Conservation (phyloP, 2,888 invertebrate genomes). For the Thelaira solivaga region DNA sequence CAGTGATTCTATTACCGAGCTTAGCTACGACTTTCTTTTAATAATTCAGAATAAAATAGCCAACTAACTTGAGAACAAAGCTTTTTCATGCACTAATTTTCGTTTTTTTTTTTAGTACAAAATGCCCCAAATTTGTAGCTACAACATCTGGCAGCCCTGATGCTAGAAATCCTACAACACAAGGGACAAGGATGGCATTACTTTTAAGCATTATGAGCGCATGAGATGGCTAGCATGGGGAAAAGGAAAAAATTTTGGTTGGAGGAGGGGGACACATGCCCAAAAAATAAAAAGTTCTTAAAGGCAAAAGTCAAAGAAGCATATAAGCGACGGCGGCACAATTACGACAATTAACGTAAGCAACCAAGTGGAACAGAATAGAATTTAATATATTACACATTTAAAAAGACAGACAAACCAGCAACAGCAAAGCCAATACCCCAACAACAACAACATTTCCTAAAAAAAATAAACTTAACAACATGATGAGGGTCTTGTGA, state of each 20-base stretch:
- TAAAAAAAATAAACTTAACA: constrained; percentile 17
- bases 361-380: constrained; percentile 71
- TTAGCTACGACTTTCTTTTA: too few species aligned
- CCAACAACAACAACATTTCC: constrained; percentile 8
- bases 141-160: too few species aligned
- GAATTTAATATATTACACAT: constrained; percentile 54
- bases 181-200: constrained; percentile 35
- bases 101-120: too few species aligned
- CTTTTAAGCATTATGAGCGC: neutral
- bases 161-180: neutral
- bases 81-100: too few species aligned
- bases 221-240: neutral
- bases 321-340: constrained; percentile 66
- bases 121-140: too few species aligned
- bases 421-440: constrained; percentile 10
- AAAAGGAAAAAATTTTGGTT: neutral
- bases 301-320: constrained; percentile 60
- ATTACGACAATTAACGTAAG: constrained; percentile 75
- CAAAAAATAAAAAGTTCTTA: constrained; percentile 12
- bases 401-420: constrained; percentile 4
- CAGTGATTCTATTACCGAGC: too few species aligned
- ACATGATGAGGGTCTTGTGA: neutral
- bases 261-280: too few species aligned
- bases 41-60: too few species aligned
- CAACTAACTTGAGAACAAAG: too few species aligned